These are phyloP conservation scores for Montipora efflorescens DNA, from an alignment of 64 coral and sea anemone genomes.

Conservation along the genomic window DNA sequence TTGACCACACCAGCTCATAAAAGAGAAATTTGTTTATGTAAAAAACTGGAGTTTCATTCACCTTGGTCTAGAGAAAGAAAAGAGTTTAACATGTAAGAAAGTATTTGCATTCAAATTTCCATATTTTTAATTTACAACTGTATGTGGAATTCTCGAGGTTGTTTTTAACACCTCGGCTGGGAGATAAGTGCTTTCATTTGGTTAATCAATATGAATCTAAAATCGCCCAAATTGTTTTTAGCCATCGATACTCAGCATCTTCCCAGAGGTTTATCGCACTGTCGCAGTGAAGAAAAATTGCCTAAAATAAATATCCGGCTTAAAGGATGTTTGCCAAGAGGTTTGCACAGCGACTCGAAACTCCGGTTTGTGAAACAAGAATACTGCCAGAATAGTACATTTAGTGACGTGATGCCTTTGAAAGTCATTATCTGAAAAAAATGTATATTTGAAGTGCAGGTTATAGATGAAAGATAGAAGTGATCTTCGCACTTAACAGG, in stretches of 20 bases:
- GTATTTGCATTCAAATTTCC: neutral
- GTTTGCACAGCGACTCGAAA: neutral
- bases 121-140: neutral
- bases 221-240: neutral
- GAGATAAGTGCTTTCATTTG: neutral
- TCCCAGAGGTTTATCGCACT: no score
- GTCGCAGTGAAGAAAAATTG: no score
- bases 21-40: neutral
- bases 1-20: neutral
- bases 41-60: neutral
- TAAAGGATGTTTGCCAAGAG: slow-evolving; percentile 16
- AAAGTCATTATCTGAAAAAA: no score
- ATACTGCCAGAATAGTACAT: no score
- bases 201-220: neutral
- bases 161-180: neutral
- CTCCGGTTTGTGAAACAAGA: no score
- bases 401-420: no score
- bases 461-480: no score
- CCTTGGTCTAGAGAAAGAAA: neutral
- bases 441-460: no score
- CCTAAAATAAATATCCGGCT: slow-evolving; percentile 1
- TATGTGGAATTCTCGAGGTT: neutral
- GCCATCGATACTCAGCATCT: no score
- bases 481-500: no score
- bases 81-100: neutral